These are phyloP conservation scores for Cylloceria caligata DNA, from an alignment of 2,888 invertebrate genomes.

Conservation along the genomic window DNA sequence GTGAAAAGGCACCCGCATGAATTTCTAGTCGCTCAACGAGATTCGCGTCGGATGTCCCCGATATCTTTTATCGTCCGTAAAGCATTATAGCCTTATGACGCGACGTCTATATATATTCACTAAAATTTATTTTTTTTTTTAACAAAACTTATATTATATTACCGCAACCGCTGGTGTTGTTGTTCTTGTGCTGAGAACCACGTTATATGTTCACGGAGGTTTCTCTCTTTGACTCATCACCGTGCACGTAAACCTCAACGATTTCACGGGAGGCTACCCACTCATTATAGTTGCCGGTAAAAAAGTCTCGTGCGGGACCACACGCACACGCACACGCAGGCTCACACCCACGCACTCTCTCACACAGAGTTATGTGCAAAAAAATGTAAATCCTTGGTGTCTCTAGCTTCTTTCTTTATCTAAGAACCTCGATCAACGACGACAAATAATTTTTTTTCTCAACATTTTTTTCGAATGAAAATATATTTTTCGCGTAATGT, in stretches of 20 bases:
- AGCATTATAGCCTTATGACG: not conserved
- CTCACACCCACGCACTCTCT: not conserved
- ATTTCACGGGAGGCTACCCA: conserved; percentile 61
- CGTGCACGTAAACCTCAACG: conserved; percentile 47
- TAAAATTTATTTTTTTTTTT: conserved; percentile 14
- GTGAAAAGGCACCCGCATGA: not conserved
- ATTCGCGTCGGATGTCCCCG: not conserved
- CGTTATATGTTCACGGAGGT: conserved; percentile 8
- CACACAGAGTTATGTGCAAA: too few species aligned
- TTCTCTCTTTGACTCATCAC: conserved; percentile 22
- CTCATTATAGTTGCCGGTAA: conserved; percentile 50
- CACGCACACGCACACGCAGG: not conserved
- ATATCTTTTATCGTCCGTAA: not conserved
- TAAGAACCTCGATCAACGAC: not conserved
- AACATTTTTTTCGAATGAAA: not conserved
- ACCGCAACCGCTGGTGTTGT: not conserved
- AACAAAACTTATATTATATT: conserved; percentile 6
- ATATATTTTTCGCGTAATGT: conserved; percentile 8
- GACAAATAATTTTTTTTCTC: conserved; percentile 22
- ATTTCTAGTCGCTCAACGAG: conserved; percentile 2
- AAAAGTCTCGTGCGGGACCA: conserved; percentile 43
- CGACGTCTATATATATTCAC: not conserved
- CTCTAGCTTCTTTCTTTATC: not conserved
- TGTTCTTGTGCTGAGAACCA: conserved; percentile 4
- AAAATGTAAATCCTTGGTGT: conserved; percentile 18